Evolutionary conservation across 2,888 invertebrate genomes (phyloP).

Genomic region (Tanytarsus gracilentus): DNA sequence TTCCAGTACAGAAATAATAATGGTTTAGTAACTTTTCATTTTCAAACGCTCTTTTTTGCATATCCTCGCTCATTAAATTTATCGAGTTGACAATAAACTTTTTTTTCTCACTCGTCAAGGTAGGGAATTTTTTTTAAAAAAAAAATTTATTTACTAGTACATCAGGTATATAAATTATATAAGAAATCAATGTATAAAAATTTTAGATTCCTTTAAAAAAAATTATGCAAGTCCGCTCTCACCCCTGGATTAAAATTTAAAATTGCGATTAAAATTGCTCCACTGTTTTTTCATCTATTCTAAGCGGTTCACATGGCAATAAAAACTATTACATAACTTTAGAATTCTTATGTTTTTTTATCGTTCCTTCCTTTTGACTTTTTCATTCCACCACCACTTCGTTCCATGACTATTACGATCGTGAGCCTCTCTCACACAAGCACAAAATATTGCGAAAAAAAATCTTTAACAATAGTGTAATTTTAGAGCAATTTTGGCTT

Average conservation of each 20-base stretch:
- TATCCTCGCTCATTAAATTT: no score
- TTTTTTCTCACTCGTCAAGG: no score
- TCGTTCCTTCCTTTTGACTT: not conserved
- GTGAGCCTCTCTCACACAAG: not conserved
- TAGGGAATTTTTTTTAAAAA: no score
- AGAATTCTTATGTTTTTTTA: conserved; percentile 13
- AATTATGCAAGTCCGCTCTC: no score
- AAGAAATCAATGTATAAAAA: no score
- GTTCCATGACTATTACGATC: not conserved
- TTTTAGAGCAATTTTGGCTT: not conserved
- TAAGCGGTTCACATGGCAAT: conserved; percentile 24
- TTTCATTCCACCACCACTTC: not conserved
- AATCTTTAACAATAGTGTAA: not conserved
- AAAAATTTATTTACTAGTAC: no score
- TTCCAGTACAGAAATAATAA: conserved; percentile 27
- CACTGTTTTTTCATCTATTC: not conserved
- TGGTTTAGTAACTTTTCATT: not conserved
- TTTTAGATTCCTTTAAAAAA: no score
- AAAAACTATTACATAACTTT: conserved; percentile 26
- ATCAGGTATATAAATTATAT: no score
- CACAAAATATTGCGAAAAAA: not conserved
- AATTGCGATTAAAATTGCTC: no score
- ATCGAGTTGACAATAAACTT: no score
- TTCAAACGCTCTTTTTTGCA: not conserved
- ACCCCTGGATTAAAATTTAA: no score